Base-by-base conservation (phyloP, 2,113 vertebrate genomes). In the Erythrocercus mccallii region DNA sequence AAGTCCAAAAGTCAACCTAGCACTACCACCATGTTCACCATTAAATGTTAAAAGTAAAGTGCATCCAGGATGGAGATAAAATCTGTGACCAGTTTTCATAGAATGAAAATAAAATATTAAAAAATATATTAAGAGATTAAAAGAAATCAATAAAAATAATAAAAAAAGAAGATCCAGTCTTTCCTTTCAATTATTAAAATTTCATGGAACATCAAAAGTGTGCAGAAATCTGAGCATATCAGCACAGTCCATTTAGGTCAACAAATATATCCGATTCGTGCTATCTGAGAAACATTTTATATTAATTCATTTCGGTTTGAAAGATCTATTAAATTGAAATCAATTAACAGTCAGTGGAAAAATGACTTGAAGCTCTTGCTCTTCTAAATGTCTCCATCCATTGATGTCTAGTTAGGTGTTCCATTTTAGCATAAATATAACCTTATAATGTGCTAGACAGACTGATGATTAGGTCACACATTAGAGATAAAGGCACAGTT, bases 21-120 rank as follows among this genome's bases (percentile, higher is more conserved):
- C 58, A 57, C 4, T 16, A 28, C 12, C 15, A 33, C 33, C 22
- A 33, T 0, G 0, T 57, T 37, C 27, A 57, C 15, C 5, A 44
- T 37, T 23, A 57, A 50, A 37, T 27, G 12, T 12, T 44, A 58
- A 62, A 83, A 81, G 4, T 69, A 15, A 73, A 81, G 6, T 38
- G 25, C 2, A 37, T 37, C 7, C 20, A 66, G 5, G 9, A 19
- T 50, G 25, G 8, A 38, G 11, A 61, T 25, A 78, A 86, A 86
- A 45, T n/a, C 30, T 68, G 13, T 65, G 12, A 47, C 12, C 12
- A 35, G 1, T 35, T 89, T 94, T 60, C 13, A 54, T 8, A 65
- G 30, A 77, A 69, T 5, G 2, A 69, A 89, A 84, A 87, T 30
- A n/a, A 83, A 76, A 73, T 15, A 42, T 27, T 23, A 22, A 61